Percentiles rank a stretch among this genome's conserved stretches.
These are phyloP conservation scores for Spodoptera littoralis DNA, from an alignment of 2,888 invertebrate genomes.

Conservation along the genomic window DNA sequence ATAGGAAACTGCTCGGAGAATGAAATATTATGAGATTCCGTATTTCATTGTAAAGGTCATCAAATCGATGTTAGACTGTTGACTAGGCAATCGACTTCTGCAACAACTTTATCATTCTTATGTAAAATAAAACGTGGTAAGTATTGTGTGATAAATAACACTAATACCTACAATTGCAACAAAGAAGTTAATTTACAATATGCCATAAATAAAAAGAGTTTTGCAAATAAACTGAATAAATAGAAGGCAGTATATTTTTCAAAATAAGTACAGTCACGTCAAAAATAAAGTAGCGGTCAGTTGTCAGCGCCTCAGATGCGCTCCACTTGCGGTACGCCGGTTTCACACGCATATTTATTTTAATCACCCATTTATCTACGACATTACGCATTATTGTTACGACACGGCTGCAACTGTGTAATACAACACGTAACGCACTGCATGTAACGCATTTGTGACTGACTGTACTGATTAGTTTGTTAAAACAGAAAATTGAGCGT, in stretches of 20 bases:
- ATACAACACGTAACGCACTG: constrained; percentile 55
- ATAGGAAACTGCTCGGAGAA: neutral
- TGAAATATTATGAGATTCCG: neutral
- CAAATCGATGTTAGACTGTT: too few species aligned
- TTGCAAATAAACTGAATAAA: too few species aligned
- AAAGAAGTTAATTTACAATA: too few species aligned
- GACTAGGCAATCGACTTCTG: too few species aligned
- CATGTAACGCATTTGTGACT: constrained; percentile 49
- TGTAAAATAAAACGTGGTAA: too few species aligned
- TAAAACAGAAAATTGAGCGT: constrained; percentile 51
- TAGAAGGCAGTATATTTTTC: constrained; percentile 17
- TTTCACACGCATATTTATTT: constrained; percentile 65
- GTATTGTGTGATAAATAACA: too few species aligned
- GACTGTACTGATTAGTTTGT: constrained; percentile 52
- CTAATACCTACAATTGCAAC: too few species aligned
- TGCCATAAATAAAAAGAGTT: too few species aligned
- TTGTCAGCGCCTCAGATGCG: constrained; percentile 58
- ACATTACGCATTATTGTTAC: constrained; percentile 70
- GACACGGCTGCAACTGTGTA: constrained; percentile 58
- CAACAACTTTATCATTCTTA: too few species aligned
- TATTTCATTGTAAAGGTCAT: neutral
- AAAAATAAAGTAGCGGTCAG: constrained; percentile 32
- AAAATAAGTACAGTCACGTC: constrained; percentile 41
- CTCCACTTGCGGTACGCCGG: constrained; percentile 62
- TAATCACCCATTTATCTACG: constrained; percentile 67